Percentiles rank a stretch among this genome's conserved stretches.
Evolutionary conservation across 2,797 vertebrate genomes (phyloP).

Genomic region (Catharus ustulatus): DNA sequence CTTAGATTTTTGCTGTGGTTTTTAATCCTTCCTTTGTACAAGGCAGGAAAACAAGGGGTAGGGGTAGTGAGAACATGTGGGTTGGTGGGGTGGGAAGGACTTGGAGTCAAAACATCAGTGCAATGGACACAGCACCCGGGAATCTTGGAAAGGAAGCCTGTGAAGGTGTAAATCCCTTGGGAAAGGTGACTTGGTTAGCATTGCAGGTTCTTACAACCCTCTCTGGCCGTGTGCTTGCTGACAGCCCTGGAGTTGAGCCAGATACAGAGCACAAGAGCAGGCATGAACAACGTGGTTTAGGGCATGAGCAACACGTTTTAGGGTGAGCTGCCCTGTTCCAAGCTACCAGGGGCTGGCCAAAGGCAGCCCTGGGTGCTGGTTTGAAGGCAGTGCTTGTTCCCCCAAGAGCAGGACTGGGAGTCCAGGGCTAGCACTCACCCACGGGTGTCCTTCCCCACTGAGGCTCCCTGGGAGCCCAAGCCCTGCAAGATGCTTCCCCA

Average conservation of each 20-base stretch:
- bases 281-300: rapidly evolving
- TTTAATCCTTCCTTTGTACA: not conserved
- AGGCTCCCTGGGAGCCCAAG: not conserved
- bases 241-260: rapidly evolving
- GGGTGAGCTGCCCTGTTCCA: not conserved
- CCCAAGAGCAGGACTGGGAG: not conserved
- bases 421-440: rapidly evolving
- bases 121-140: not conserved
- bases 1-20: rapidly evolving
- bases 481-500: not conserved
- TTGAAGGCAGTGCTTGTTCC: rapidly evolving
- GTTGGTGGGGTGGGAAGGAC: not conserved
- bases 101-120: rapidly evolving
- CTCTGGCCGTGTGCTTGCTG: rapidly evolving
- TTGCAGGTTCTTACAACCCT: not conserved
- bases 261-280: rapidly evolving
- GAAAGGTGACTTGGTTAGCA: not conserved
- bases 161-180: not conserved
- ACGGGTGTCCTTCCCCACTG: rapidly evolving
- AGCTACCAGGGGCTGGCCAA: not conserved
- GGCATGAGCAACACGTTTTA: not conserved
- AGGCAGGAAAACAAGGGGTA: not conserved
- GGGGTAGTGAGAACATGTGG: rapidly evolving
- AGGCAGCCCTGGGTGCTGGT: not conserved
- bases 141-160: not conserved